These are phyloP conservation scores for Pyrochroa serraticornis DNA, from an alignment of 2,888 invertebrate genomes.

Conservation along the genomic window DNA sequence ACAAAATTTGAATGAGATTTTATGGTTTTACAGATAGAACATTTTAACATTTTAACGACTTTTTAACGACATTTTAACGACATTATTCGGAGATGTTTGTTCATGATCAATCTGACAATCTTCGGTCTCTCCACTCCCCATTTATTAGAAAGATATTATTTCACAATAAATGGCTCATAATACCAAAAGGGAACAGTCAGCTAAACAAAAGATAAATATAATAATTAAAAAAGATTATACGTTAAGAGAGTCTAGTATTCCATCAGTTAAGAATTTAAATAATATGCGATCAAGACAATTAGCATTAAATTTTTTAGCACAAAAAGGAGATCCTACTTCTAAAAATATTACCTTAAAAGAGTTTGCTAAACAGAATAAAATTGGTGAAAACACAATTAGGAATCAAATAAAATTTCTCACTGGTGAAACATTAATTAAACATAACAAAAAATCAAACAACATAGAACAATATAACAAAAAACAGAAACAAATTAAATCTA, in stretches of 20 bases:
- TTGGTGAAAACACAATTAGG: too few relatives aligned
- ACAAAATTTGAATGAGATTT: too few relatives aligned
- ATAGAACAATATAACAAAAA: too few relatives aligned
- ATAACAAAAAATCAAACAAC: slow-evolving; percentile 17
- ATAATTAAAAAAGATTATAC: slow-evolving; percentile 24
- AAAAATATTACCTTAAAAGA: too few relatives aligned
- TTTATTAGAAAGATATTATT: slow-evolving; percentile 24
- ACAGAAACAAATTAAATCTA: too few relatives aligned
- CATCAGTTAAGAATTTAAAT: slow-evolving; percentile 23
- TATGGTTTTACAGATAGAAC: too few relatives aligned
- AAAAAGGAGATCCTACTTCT: slow-evolving; percentile 20
- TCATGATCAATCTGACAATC: slow-evolving; percentile 12
- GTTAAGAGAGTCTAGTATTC: slow-evolving; percentile 15
- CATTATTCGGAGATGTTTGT: slow-evolving; percentile 7
- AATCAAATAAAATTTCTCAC: not conserved
- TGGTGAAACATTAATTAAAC: slow-evolving; percentile 20
- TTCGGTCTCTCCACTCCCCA: slow-evolving; percentile 11
- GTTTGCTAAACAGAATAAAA: slow-evolving; percentile 16
- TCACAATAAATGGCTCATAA: slow-evolving; percentile 26
- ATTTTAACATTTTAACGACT: not conserved
- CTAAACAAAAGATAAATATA: slow-evolving; percentile 24
- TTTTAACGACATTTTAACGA: too few relatives aligned
- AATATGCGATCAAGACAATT: slow-evolving; percentile 25
- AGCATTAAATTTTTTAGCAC: slow-evolving; percentile 23
- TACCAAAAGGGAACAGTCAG: slow-evolving; percentile 24